Conservation (phyloP, 1,140 invertebrate genomes). For the Eueides isabella region DNA sequence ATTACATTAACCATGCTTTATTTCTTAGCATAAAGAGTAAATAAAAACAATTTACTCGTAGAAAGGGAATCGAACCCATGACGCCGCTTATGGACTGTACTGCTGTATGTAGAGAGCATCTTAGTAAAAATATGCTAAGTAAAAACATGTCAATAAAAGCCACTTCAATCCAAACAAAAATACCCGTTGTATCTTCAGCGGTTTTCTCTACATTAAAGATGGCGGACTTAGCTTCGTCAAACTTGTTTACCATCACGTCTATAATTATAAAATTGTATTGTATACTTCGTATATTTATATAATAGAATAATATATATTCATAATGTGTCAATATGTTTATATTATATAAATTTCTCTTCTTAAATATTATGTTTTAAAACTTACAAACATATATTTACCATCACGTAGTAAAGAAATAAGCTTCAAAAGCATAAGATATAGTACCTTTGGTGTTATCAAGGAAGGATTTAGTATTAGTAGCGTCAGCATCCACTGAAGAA, state of each 20-base stretch:
- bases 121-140: no score
- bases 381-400: neutral
- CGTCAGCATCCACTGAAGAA: conserved; percentile 40
- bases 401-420: neutral
- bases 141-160: conserved; percentile 13
- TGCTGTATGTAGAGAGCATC: no score
- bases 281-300: no score
- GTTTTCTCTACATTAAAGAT: conserved; percentile 48
- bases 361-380: no score
- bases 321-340: no score
- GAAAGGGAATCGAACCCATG: no score
- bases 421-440: neutral
- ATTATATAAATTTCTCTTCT: no score
- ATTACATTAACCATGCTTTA: no score
- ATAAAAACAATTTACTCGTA: no score
- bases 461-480: conserved; percentile 33
- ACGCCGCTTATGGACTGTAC: no score
- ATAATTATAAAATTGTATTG: conserved; percentile 31
- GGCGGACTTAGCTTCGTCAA: conserved; percentile 38
- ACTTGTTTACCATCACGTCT: conserved; percentile 42
- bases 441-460: conserved; percentile 49
- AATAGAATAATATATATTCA: no score
- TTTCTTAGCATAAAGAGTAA: no score
- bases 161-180: conserved; percentile 18
- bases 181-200: conserved; percentile 34